Evolutionary conservation across 1,140 invertebrate genomes (phyloP).

Genomic region (Ceratitis capitata): DNA sequence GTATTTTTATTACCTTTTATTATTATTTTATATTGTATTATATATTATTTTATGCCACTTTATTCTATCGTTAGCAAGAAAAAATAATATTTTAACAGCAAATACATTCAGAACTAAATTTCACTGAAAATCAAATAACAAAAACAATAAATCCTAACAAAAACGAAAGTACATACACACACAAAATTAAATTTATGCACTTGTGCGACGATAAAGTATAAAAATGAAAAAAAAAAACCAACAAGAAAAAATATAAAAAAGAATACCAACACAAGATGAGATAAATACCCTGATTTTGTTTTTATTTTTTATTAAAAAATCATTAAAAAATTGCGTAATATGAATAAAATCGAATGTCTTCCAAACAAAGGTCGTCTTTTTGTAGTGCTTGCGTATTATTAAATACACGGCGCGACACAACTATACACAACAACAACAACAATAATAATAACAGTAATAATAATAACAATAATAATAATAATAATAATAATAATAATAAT

Average conservation of each 20-base stretch:
- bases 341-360: conserved; percentile 64
- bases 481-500: no score
- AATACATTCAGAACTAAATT: neutral
- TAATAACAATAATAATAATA: no score
- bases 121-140: conserved; percentile 42
- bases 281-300: conserved; percentile 63
- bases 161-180: neutral
- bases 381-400: conserved; percentile 64
- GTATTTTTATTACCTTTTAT: no score
- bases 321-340: conserved; percentile 33
- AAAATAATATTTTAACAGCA: neutral
- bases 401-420: conserved; percentile 37
- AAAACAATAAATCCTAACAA: conserved; percentile 43
- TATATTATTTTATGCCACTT: no score
- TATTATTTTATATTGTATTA: no score
- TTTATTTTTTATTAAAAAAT: conserved; percentile 36
- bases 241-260: conserved; percentile 51
- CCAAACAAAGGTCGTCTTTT: conserved; percentile 66
- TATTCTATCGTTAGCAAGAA: no score
- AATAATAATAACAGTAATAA: neutral
- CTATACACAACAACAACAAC: neutral
- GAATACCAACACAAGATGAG: conserved; percentile 52
- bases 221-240: conserved; percentile 56
- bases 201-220: conserved; percentile 43
- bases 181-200: neutral